Base-by-base conservation (phyloP, 2,113 vertebrate species). In the Acinonyx jubatus region DNA sequence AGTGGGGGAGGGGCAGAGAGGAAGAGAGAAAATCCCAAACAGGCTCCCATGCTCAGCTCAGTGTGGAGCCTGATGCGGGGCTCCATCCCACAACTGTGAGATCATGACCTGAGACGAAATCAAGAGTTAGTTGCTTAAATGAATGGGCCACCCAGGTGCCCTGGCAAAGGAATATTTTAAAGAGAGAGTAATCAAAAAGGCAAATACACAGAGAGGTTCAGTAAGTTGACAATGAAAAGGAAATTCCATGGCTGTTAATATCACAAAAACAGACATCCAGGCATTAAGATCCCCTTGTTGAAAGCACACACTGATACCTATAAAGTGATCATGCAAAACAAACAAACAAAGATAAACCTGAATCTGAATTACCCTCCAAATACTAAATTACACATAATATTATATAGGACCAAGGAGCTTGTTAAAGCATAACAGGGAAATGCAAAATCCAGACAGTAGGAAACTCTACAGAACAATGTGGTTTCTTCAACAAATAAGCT, bases 401-500 rank as follows among this genome's bases (percentile, higher is more conserved):
- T 57, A 61, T 14, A 81, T 1, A 82, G 13, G 27, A 89, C 38
- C 50, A 83, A 88, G 57, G 38, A 80, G 68, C 25, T 66, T 87
- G 66, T 73, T 66, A 66, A 78, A 84, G 27, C 48, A 1, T 73
- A 63, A 80, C 19, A 79, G 85, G 7, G 21, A 48, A 14, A 85
- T 79, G 19, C 48, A 85, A 84, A 73, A 73, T 68, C 80, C 33
- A 76, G 25, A 65, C 16, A 80, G 23, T 48, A 31, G 76, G 33
- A 94, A 73, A 85, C 38, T 63, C 63, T 25, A 55, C n/a, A 94
- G 65, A 45, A 86, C 76, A 68, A 36, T 48, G 29, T 63, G 41
- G 52, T 91, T 91, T 94, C 63, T 41, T 94, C 86, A 85, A 86
- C 29, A 80, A 96, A 52, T 65, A 73, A 86, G 65, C 29, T 71